Percentiles rank a stretch among this genome's conserved stretches.
Evolutionary conservation across 2,888 invertebrate species (phyloP).

Genomic region (Melanophora roralis): DNA sequence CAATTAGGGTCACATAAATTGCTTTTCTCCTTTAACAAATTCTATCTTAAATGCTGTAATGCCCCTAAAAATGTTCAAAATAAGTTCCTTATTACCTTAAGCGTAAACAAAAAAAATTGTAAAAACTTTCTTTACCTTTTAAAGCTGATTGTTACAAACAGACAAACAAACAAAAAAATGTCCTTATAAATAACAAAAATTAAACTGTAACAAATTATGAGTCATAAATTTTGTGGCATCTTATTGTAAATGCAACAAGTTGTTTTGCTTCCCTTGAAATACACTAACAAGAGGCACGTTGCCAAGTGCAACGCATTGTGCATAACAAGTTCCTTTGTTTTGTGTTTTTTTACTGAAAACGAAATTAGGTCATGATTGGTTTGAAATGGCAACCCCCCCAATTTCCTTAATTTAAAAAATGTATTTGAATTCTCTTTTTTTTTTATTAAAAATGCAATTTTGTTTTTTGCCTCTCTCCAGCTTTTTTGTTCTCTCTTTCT

Average conservation of each 20-base stretch:
- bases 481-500: not conserved
- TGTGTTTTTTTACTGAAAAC: not conserved
- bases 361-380: constrained; percentile 56
- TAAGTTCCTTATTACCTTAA: too few species aligned
- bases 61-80: too few species aligned
- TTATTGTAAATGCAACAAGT: constrained; percentile 20
- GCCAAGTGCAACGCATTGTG: not conserved
- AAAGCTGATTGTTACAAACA: too few species aligned
- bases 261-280: not conserved
- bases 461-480: not conserved
- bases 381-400: constrained; percentile 23
- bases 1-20: too few species aligned
- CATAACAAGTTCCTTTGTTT: not conserved
- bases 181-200: too few species aligned
- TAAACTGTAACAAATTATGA: not conserved
- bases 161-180: too few species aligned
- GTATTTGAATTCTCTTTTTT: constrained; percentile 12
- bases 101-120: too few species aligned
- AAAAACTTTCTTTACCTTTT: too few species aligned
- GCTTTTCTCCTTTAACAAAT: too few species aligned
- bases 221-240: constrained; percentile 1
- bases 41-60: too few species aligned
- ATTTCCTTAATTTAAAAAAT: too few species aligned
- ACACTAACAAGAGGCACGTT: too few species aligned
- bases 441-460: constrained; percentile 7